phyloP scores from a whole-genome alignment of 2,888 invertebrate genomes.

The Pollenia griseotomentosa region DNA sequence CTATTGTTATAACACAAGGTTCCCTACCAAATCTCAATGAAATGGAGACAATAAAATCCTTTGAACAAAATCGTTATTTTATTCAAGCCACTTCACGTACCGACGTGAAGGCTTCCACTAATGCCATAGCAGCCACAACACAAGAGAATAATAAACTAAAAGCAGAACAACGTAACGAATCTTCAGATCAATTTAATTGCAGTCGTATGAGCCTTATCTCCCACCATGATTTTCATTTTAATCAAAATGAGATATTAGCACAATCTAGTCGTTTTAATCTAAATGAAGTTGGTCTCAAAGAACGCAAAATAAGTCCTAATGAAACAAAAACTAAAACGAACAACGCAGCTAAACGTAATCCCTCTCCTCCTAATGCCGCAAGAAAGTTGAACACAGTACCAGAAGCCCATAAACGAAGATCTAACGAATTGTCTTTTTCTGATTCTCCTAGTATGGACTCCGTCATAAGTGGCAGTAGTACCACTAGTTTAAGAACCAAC shows the following conservation, averaged over 20 bases:
- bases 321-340: constrained; percentile 36
- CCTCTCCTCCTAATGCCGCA: constrained; percentile 1
- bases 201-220: constrained; percentile 79
- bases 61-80: constrained; percentile 84
- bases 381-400: constrained; percentile 36
- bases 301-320: constrained; percentile 74
- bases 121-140: background rate
- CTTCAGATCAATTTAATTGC: constrained; percentile 76
- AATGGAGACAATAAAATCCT: constrained; percentile 81
- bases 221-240: constrained; percentile 79
- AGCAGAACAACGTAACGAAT: constrained; percentile 61
- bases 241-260: constrained; percentile 83
- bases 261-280: constrained; percentile 84
- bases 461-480: constrained; percentile 50
- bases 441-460: constrained; percentile 72
- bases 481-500: constrained; percentile 49
- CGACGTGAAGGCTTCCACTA: constrained; percentile 58
- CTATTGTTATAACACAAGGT: constrained; percentile 80
- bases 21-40: constrained; percentile 84
- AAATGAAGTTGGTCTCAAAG: constrained; percentile 80
- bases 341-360: constrained; percentile 24
- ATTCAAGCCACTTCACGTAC: constrained; percentile 70
- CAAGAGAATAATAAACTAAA: constrained; percentile 15
- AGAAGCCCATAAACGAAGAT: constrained; percentile 61
- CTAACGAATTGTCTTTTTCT: constrained; percentile 61